Percentiles rank a stretch among this genome's conserved stretches.
phyloP scores from a whole-genome alignment of 2,888 invertebrate species.

The Bellardia pandia region DNA sequence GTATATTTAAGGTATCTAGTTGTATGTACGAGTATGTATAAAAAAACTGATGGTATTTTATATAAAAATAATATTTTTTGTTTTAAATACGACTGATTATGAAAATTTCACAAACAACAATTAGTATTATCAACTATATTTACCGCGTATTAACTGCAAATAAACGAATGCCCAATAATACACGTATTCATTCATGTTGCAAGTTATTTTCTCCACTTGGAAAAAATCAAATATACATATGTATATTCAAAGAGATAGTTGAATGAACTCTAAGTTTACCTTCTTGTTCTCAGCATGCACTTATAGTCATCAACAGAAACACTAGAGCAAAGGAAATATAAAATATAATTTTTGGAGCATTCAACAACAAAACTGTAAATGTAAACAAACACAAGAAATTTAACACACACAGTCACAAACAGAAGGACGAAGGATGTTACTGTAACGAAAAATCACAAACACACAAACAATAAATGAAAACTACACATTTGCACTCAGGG shows the following conservation, averaged over 20 bases:
- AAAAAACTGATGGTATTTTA: too few species aligned
- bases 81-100: too few species aligned
- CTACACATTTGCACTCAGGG: not conserved
- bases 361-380: constrained; percentile 41
- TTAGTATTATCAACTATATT: too few species aligned
- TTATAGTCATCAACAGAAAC: constrained; percentile 32
- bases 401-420: constrained; percentile 1
- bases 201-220: constrained; percentile 43
- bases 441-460: not conserved
- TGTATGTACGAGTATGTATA: too few species aligned
- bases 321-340: constrained; percentile 9
- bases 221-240: constrained; percentile 39
- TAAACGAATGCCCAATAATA: not conserved
- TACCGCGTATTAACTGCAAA: not conserved
- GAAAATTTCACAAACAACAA: too few species aligned
- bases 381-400: constrained; percentile 31
- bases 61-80: too few species aligned
- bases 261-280: constrained; percentile 61
- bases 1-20: not conserved
- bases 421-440: constrained; percentile 22
- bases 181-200: constrained; percentile 18
- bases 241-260: constrained; percentile 55
- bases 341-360: constrained; percentile 30
- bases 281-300: constrained; percentile 31
- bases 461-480: not conserved